phyloP scores from a whole-genome alignment of 2,888 invertebrate genomes.

The Ophion slaviceki region DNA sequence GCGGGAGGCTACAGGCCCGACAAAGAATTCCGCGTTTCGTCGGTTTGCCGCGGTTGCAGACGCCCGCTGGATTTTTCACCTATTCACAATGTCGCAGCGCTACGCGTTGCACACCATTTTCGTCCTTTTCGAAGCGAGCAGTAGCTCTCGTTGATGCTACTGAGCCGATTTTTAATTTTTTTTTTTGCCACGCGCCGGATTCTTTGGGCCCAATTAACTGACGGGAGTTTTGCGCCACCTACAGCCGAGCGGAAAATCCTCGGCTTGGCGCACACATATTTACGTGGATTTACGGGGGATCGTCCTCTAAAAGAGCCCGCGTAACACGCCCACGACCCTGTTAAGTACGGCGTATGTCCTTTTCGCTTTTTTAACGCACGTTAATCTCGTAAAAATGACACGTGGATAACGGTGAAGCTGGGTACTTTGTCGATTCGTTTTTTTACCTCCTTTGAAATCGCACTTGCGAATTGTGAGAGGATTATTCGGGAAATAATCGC shows the following conservation, averaged over 20 bases:
- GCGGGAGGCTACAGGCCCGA: background rate
- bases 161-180: background rate
- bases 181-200: background rate
- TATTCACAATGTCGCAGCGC: too few species aligned
- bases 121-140: too few species aligned
- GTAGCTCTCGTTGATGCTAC: slow-evolving; percentile 7
- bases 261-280: too few species aligned
- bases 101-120: too few species aligned
- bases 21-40: background rate
- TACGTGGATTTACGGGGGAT: too few species aligned
- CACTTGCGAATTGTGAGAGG: background rate
- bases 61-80: too few species aligned
- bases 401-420: background rate
- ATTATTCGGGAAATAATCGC: background rate
- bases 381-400: background rate
- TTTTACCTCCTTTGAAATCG: background rate
- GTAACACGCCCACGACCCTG: background rate
- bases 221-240: background rate
- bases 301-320: background rate
- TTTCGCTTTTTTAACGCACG: background rate
- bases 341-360: too few species aligned
- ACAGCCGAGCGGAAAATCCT: background rate
- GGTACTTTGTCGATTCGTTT: background rate
- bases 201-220: slow-evolving; percentile 18
- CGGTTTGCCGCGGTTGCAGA: too few species aligned